Evolutionary conservation across 2,113 vertebrate species (phyloP).

Genomic region (Peromyscus maniculatus): DNA sequence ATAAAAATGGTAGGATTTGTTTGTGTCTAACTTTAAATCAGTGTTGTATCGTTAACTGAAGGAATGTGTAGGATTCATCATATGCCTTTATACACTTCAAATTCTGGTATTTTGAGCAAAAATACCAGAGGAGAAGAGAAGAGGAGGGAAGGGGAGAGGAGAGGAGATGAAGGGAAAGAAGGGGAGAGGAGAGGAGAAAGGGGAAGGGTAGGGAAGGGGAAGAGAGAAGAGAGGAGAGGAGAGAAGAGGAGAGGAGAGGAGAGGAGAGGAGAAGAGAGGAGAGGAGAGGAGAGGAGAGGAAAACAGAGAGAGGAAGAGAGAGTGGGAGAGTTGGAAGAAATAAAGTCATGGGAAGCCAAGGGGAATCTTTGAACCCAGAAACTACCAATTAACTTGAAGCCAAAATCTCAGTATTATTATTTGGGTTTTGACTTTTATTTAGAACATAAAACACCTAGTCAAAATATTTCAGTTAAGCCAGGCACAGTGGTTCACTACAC

Average conservation of each 20-base stretch:
- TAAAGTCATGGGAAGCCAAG: neutral
- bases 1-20: neutral
- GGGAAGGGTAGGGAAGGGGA: no score
- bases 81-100: neutral
- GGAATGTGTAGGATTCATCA: neutral
- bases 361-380: slow-evolving; percentile 7
- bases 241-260: neutral
- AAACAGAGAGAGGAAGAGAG: neutral
- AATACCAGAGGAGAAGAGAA: neutral
- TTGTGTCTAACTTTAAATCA: slow-evolving; percentile 25
- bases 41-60: neutral
- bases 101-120: slow-evolving; percentile 25
- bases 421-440: slow-evolving; percentile 58
- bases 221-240: no score
- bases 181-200: accelerated
- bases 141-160: neutral
- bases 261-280: neutral
- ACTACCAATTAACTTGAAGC: slow-evolving; percentile 4
- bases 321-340: neutral
- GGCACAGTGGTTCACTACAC: no score
- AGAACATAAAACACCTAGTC: slow-evolving; percentile 46
- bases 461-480: neutral
- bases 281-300: no score
- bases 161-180: neutral
- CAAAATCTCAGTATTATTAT: slow-evolving; percentile 41